Evolutionary conservation across 2,113 vertebrate species (phyloP).

Genomic region (Trematocara zebra): DNA sequence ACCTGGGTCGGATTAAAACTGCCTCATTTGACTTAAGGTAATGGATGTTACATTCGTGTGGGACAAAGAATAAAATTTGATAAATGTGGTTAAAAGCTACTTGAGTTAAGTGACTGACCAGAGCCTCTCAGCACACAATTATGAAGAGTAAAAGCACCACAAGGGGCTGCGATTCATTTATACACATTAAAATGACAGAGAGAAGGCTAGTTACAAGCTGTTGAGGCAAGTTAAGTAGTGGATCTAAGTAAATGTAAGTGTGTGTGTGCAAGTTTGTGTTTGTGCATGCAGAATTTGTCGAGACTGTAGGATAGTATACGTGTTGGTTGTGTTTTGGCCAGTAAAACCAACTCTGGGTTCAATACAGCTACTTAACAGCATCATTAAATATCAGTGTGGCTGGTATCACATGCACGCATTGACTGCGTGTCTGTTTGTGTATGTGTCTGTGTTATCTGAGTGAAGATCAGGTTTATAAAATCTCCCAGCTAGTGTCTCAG

Average conservation of each 20-base stretch:
- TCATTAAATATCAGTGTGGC: not conserved
- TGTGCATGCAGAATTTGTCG: not conserved
- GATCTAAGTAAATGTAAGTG: not conserved
- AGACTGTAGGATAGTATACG: not conserved
- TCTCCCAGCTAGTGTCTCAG: slow-evolving; percentile 22
- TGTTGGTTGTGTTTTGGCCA: not conserved
- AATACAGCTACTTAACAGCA: not conserved
- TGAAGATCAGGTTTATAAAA: slow-evolving; percentile 47
- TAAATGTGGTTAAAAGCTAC: slow-evolving; percentile 9
- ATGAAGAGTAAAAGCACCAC: slow-evolving; percentile 1
- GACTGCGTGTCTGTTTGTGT: not conserved
- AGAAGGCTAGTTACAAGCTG: not conserved
- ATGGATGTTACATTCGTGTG: not conserved
- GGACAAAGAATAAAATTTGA: not conserved
- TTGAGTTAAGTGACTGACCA: slow-evolving; percentile 15
- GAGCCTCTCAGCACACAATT: not conserved
- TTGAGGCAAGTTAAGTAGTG: not conserved
- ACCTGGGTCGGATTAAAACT: not conserved
- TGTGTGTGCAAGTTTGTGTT: not conserved
- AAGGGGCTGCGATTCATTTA: not conserved
- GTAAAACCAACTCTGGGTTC: not conserved
- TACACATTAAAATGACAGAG: not conserved
- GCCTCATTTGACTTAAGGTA: not conserved
- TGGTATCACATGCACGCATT: not conserved
- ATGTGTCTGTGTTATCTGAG: slow-evolving; percentile 10